Evolutionary conservation across 1,140 invertebrate species (phyloP).

Genomic region (Helicoverpa armigera): DNA sequence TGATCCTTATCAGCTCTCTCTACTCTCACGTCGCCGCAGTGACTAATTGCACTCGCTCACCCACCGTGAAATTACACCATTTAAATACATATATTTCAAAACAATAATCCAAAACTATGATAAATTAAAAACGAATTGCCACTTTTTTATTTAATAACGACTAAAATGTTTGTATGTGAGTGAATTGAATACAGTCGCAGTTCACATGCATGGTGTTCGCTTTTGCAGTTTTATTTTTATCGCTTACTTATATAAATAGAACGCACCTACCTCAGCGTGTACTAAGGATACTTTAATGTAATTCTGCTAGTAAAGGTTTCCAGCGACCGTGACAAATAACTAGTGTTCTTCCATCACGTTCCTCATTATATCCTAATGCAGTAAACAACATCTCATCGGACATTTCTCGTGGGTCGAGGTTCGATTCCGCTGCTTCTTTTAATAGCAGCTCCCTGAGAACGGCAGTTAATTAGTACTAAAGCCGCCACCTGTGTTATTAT

Average conservation of each 20-base stretch:
- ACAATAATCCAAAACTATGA: slow-evolving; percentile 65
- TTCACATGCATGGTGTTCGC: slow-evolving; percentile 19
- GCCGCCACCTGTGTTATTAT: slow-evolving; percentile 67
- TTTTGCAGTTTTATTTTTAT: slow-evolving; percentile 24
- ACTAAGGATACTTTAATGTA: slow-evolving; percentile 25
- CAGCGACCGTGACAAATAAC: slow-evolving; percentile 61
- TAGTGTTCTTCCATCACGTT: slow-evolving; percentile 53
- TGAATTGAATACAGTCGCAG: not conserved
- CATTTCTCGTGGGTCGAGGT: slow-evolving; percentile 45
- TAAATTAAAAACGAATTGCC: slow-evolving; percentile 49
- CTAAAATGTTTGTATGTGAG: slow-evolving; percentile 8
- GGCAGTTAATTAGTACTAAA: slow-evolving; percentile 65
- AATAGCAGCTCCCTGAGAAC: slow-evolving; percentile 69
- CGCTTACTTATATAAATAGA: not conserved
- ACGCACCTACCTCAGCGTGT: not conserved
- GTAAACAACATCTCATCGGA: slow-evolving; percentile 51
- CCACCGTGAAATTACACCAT: slow-evolving; percentile 76
- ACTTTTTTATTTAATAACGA: slow-evolving; percentile 22
- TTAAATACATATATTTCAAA: slow-evolving; percentile 71
- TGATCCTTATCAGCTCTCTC: slow-evolving; percentile 66
- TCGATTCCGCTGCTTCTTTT: slow-evolving; percentile 61
- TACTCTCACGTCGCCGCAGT: slow-evolving; percentile 70
- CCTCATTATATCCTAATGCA: slow-evolving; percentile 57
- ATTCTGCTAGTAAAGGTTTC: slow-evolving; percentile 23
- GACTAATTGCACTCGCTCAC: slow-evolving; percentile 77